Evolutionary conservation across 2,113 vertebrate species (phyloP), one percentile per base, ranked within the genome.

Genomic region (Microtus pennsylvanicus): DNA sequence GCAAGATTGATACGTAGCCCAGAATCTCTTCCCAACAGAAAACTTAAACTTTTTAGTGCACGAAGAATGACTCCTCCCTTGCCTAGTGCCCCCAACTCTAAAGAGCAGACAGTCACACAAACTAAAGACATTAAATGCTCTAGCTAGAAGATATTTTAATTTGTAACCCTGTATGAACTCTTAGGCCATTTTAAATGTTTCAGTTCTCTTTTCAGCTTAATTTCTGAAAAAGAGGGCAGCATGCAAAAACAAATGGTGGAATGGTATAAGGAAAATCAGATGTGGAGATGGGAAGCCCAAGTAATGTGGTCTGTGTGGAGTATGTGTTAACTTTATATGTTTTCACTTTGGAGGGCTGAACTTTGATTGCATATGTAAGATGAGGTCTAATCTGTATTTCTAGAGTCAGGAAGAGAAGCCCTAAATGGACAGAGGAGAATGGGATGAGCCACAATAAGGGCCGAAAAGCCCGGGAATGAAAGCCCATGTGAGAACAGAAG

Each of bases 101-200:
- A 86, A 69, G 26, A 86, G 35, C 35, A 74, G 70, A 13, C 45
- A 61, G 77, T 87, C 61, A 87, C 30, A 87, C 61, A 90, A 87
- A 93, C 42, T 94, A 47, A 72, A 65, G 24, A 81, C 9, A 63
- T 35, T 76, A 74, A 95, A 72, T 67, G n/a, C 90, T 92, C 61
- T 78, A 42, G 3, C 26, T 78, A 42, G 21, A 90, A 81, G 19
- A 78, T 83, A 26, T 67, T 92, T 11, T 96, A 24, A 87, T 93
- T 95, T 74, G 65, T 93, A 47, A 86, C 80, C 4, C 7, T 72
- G 10, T 50, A 88, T 67, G 74, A 17, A 45, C 7, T 65, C 45
- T 96, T 74, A 47, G 47, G 77, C 55, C 33, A 93, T 65, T 85
- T 94, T 58, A 50, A 1, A 65, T 87, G 83, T 50, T 26, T 42